Evolutionary conservation across 2,888 invertebrate genomes (phyloP).

Genomic region (Zaprionus obscuricornis): DNA sequence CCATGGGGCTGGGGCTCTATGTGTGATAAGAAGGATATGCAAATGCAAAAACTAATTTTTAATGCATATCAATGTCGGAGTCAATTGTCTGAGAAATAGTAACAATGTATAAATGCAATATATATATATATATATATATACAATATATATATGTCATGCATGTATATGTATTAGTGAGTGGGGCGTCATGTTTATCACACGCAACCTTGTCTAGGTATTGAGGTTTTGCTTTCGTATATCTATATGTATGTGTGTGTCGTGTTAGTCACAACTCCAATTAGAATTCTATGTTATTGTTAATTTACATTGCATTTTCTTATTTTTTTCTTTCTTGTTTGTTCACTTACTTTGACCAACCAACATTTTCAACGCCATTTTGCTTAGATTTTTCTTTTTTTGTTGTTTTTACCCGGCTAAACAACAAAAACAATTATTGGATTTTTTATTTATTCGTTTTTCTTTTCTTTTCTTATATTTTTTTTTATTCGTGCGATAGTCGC

Average conservation of each 20-base stretch:
- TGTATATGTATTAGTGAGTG: slow-evolving; percentile 8
- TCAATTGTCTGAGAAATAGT: too few relatives aligned
- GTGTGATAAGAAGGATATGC: slow-evolving; percentile 46
- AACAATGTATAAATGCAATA: neutral
- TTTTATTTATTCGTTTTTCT: slow-evolving; percentile 3
- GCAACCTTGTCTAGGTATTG: slow-evolving; percentile 10
- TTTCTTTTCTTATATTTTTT: too few relatives aligned
- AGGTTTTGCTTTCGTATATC: too few relatives aligned
- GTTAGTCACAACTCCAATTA: slow-evolving; percentile 47
- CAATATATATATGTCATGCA: slow-evolving; percentile 8
- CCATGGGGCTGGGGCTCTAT: slow-evolving; percentile 3
- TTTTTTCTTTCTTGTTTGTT: too few relatives aligned
- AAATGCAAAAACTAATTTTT: slow-evolving; percentile 30
- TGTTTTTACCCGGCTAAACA: slow-evolving; percentile 17
- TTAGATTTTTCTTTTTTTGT: slow-evolving; percentile 16
- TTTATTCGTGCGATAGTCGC: slow-evolving; percentile 8
- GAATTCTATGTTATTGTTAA: slow-evolving; percentile 19
- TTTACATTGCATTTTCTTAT: slow-evolving; percentile 4
- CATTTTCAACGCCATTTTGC: slow-evolving; percentile 92
- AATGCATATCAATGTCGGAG: slow-evolving; percentile 21
- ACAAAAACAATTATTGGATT: slow-evolving; percentile 12
- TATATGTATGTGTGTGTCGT: slow-evolving; percentile 8
- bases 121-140: slow-evolving; percentile 1
- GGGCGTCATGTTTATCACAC: slow-evolving; percentile 53
- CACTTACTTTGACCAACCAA: slow-evolving; percentile 95